Conservation (phyloP, 2,113 vertebrate genomes). For the Forbesichthys papilliferus region DNA sequence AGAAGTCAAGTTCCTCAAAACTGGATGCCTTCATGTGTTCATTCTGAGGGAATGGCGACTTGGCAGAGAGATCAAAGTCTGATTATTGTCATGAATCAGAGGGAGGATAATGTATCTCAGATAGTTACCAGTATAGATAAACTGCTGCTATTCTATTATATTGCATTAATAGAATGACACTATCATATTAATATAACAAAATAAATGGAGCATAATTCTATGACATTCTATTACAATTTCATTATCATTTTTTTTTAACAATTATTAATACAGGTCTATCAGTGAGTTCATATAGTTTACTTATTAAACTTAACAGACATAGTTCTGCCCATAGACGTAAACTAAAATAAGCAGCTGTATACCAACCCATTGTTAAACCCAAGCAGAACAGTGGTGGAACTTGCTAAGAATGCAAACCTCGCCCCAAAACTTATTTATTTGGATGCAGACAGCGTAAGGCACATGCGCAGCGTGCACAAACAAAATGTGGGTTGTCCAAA, state of each 20-base stretch:
- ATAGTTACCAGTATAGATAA: too few relatives aligned
- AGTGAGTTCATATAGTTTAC: too few relatives aligned
- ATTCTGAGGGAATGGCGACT: conserved; percentile 81
- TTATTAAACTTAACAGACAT: too few relatives aligned
- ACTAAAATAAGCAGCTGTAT: too few relatives aligned
- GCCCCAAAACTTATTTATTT: conserved; percentile 63
- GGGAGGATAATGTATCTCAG: too few relatives aligned
- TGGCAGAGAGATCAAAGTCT: conserved; percentile 80
- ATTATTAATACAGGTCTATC: too few relatives aligned
- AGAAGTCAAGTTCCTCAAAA: conserved; percentile 97
- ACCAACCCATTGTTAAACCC: not conserved
- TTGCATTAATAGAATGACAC: not conserved
- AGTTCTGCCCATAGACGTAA: too few relatives aligned
- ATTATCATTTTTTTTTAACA: too few relatives aligned
- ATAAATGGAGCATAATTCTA: not conserved
- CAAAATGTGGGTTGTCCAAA: conserved; percentile 67
- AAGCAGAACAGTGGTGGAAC: not conserved
- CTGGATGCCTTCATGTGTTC: conserved; percentile 81
- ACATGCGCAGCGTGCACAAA: conserved; percentile 49
- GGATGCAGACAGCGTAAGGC: conserved; percentile 61
- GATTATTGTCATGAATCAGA: conserved; percentile 72
- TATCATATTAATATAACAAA: not conserved
- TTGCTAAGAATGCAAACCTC: not conserved
- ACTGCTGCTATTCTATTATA: not conserved
- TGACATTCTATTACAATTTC: too few relatives aligned